These are phyloP conservation scores for Syrphus vitripennis DNA, from an alignment of 2,888 invertebrate genomes.

Conservation along the genomic window DNA sequence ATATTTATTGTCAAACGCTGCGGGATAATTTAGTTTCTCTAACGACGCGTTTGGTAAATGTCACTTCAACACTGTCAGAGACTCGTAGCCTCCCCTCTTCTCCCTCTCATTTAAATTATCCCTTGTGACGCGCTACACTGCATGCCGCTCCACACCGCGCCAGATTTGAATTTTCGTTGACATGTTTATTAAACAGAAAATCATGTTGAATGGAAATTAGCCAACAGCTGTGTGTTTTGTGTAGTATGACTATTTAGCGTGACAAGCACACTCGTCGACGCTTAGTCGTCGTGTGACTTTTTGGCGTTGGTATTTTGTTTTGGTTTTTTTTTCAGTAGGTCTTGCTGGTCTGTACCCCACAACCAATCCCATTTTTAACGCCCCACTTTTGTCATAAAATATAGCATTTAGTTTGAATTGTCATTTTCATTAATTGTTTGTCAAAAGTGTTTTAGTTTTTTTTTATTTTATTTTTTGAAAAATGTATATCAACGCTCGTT, in stretches of 20 bases:
- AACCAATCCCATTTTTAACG: neutral
- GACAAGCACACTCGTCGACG: conserved; percentile 23
- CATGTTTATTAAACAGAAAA: conserved; percentile 68
- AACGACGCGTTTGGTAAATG: conserved; percentile 62
- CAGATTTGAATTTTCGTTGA: conserved; percentile 45
- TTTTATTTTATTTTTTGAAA: neutral
- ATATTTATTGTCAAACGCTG: conserved; percentile 58
- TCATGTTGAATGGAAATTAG: conserved; percentile 70
- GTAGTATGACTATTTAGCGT: conserved; percentile 21
- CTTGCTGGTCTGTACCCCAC: neutral
- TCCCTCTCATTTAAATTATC: neutral
- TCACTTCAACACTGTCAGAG: conserved; percentile 34
- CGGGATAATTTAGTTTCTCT: conserved; percentile 61
- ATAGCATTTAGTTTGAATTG: conserved; percentile 48
- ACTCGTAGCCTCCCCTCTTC: too few species aligned
- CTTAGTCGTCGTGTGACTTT: conserved; percentile 34
- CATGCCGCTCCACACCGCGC: neutral
- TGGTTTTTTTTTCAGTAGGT: neutral
- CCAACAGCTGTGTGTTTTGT: conserved; percentile 61
- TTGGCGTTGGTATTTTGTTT: conserved; percentile 42
- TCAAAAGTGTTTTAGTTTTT: conserved; percentile 16
- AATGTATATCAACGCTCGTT: conserved; percentile 37
- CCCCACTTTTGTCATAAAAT: conserved; percentile 32
- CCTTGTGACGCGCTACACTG: neutral
- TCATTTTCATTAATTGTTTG: conserved; percentile 64